Evolutionary conservation across 2,888 invertebrate genomes (phyloP).

Genomic region (Boloria euphrosyne): DNA sequence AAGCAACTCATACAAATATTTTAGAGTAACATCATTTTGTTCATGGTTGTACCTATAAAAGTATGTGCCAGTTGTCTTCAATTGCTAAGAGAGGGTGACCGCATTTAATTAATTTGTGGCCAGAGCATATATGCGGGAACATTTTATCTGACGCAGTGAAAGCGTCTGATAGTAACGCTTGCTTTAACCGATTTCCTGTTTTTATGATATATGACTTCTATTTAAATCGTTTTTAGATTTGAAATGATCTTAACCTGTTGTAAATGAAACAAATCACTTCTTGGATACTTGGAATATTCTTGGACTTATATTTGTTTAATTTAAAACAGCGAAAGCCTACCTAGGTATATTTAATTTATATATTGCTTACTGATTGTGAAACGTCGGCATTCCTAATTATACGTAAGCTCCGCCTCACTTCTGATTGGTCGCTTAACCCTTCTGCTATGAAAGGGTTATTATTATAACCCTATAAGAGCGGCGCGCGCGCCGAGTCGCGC

Average conservation of each 20-base stretch:
- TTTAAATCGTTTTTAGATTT: not conserved
- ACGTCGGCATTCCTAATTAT: constrained; percentile 46
- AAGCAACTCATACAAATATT: not conserved
- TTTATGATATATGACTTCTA: constrained; percentile 6
- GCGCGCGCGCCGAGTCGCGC: constrained; percentile 61
- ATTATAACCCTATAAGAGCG: constrained; percentile 64
- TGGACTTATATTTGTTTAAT: too few species aligned
- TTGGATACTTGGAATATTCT: too few species aligned
- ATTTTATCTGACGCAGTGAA: constrained; percentile 53
- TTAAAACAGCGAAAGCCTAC: too few species aligned
- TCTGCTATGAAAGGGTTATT: constrained; percentile 76
- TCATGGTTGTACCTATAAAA: constrained; percentile 53
- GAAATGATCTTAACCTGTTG: too few species aligned
- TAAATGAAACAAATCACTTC: too few species aligned
- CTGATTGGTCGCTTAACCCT: constrained; percentile 75
- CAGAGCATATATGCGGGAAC: constrained; percentile 70
- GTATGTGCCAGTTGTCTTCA: constrained; percentile 69
- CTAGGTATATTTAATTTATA: too few species aligned
- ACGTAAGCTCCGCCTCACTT: constrained; percentile 65
- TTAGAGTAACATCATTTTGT: constrained; percentile 35
- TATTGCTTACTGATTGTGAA: not conserved
- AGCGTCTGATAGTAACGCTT: constrained; percentile 17
- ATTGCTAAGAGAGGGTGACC: constrained; percentile 73
- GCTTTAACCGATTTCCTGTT: constrained; percentile 36
- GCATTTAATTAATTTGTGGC: constrained; percentile 72